A percentile compares a stretch with the other conserved stretches of the same genome.
Conservation (phyloP, 2,888 invertebrate genomes). For the Drosophila tripunctata region DNA sequence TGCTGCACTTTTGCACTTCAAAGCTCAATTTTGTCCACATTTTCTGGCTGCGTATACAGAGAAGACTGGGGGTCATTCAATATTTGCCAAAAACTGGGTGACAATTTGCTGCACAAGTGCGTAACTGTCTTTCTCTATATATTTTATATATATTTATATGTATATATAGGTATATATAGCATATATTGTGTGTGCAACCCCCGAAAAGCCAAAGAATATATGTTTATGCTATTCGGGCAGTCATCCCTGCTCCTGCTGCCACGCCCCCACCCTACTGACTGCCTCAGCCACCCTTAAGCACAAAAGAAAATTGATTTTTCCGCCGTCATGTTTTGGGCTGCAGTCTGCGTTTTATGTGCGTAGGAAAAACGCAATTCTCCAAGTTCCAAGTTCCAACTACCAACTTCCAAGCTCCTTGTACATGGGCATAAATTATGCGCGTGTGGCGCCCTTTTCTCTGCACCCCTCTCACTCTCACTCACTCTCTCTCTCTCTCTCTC, state of each 20-base stretch:
- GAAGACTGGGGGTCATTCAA: conserved; percentile 4
- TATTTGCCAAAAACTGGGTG: conserved; percentile 59
- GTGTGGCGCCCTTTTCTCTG: conserved; percentile 28
- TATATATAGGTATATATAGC: conserved; percentile 6
- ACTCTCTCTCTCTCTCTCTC: not conserved
- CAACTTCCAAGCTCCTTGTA: conserved; percentile 25
- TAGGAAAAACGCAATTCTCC: conserved; percentile 38
- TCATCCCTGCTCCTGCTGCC: conserved; percentile 8
- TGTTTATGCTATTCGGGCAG: conserved; percentile 37
- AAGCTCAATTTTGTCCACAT: conserved; percentile 38
- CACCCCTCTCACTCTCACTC: not conserved
- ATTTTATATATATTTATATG: too few relatives aligned
- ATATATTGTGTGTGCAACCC: conserved; percentile 40
- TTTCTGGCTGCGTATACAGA: not conserved
- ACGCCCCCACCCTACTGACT: not conserved
- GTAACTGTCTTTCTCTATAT: conserved; percentile 48
- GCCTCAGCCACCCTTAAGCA: conserved; percentile 50
- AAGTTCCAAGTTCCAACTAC: conserved; percentile 9
- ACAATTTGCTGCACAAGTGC: conserved; percentile 77
- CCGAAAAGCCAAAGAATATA: conserved; percentile 44
- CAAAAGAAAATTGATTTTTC: conserved; percentile 75
- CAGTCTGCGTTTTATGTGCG: conserved; percentile 77
- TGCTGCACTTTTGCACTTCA: conserved; percentile 78
- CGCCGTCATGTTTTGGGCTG: conserved; percentile 63
- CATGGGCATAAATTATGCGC: conserved; percentile 73